A percentile compares a stretch with the other conserved stretches of the same genome.
phyloP scores from a whole-genome alignment of 2,797 vertebrate genomes.

The Buphagus erythrorhynchus region DNA sequence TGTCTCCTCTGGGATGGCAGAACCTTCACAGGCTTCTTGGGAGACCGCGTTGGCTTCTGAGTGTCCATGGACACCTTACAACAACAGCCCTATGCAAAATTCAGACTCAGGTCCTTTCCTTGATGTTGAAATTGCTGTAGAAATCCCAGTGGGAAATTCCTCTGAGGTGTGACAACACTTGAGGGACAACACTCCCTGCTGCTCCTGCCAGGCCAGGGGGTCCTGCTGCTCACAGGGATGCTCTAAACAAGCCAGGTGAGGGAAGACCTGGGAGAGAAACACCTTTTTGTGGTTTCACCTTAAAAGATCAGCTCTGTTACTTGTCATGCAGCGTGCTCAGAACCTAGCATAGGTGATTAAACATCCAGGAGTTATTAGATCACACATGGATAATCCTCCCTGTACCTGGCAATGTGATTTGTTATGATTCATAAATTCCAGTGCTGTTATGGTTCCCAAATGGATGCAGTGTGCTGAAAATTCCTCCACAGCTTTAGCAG shows the following conservation, averaged over 20 bases:
- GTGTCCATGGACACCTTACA: background rate
- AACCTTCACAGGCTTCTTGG: background rate
- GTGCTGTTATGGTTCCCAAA: background rate
- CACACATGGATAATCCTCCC: background rate
- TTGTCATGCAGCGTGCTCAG: background rate
- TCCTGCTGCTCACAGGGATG: background rate
- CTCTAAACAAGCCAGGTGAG: background rate
- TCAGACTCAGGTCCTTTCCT: background rate
- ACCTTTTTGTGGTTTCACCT: background rate
- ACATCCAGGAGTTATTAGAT: background rate
- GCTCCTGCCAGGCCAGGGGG: background rate
- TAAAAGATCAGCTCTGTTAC: background rate
- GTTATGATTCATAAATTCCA: slow-evolving; percentile 7
- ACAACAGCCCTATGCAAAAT: background rate
- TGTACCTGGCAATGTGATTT: background rate
- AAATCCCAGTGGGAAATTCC: background rate
- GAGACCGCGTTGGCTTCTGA: background rate
- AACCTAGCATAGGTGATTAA: background rate
- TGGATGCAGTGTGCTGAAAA: fast-evolving
- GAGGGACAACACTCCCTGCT: background rate
- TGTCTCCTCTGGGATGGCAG: background rate
- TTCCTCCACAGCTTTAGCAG: background rate
- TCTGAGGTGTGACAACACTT: background rate
- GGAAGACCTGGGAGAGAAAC: background rate
- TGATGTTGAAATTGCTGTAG: background rate